Percentiles rank a stretch among this genome's conserved stretches.
Evolutionary conservation across 2,113 vertebrate species (phyloP).

Genomic region (Ammodytes dubius): DNA sequence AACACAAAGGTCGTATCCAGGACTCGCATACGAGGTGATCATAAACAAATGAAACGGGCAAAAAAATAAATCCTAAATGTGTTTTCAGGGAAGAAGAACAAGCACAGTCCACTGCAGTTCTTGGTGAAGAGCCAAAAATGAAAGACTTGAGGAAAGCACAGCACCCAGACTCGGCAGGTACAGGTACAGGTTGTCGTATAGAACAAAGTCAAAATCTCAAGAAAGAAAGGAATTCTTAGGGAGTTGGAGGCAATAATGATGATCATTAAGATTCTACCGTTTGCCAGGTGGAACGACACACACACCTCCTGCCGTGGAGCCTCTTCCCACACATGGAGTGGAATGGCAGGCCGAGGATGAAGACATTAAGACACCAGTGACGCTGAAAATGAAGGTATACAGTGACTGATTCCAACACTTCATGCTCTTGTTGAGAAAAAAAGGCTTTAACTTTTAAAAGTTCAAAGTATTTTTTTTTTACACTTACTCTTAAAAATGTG

Average conservation of each 20-base stretch:
- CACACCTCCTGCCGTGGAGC: conserved; percentile 1
- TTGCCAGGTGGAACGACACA: conserved; percentile 19
- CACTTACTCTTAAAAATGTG: background rate
- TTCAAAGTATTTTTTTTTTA: no score
- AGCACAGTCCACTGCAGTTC: background rate
- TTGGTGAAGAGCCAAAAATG: conserved; percentile 8
- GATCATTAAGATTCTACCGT: background rate
- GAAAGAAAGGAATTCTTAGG: background rate
- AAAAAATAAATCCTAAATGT: background rate
- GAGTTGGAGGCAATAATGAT: background rate
- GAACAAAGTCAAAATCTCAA: conserved; percentile 4
- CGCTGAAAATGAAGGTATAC: conserved; percentile 86
- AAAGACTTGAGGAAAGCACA: background rate
- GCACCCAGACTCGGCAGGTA: background rate
- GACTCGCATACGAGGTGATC: background rate
- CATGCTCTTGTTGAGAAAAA: background rate
- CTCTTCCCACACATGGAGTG: background rate
- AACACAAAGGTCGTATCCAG: conserved; percentile 10
- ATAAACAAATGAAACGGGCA: background rate
- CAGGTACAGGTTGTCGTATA: conserved; percentile 16
- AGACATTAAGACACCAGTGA: conserved; percentile 78
- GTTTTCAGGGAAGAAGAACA: conserved; percentile 31
- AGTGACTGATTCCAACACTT: conserved; percentile 4
- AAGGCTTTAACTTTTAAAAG: background rate
- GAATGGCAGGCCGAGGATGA: conserved; percentile 53